Percentiles rank a stretch among this genome's conserved stretches.
Evolutionary conservation across 2,113 vertebrate genomes (phyloP).

Genomic region (Penelope pileata): DNA sequence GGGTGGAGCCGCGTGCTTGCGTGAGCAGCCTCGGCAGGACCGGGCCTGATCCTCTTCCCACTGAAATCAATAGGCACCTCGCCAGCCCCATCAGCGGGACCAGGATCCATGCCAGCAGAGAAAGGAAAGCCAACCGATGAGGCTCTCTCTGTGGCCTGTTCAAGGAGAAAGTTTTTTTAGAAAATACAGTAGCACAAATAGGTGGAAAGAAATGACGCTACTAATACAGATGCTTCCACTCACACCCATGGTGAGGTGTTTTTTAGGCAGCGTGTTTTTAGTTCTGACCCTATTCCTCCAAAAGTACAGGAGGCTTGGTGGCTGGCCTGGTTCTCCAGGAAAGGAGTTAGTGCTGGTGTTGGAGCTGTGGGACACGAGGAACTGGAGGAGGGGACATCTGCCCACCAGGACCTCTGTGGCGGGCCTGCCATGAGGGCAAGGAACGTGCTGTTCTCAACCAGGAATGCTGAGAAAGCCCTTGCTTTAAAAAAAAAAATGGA

Average conservation of each 20-base stretch:
- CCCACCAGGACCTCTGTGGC: neutral
- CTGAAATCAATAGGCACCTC: neutral
- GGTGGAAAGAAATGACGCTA: neutral
- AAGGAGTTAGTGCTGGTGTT: neutral
- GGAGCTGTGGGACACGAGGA: neutral
- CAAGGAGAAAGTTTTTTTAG: neutral
- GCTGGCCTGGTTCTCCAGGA: neutral
- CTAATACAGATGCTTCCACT: neutral
- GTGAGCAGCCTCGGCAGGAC: constrained; percentile 68
- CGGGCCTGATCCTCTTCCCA: constrained; percentile 40
- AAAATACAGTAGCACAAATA: neutral
- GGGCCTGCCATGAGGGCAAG: neutral
- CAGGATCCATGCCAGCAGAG: constrained; percentile 14
- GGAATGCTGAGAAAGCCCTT: neutral
- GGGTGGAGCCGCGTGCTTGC: constrained; percentile 45
- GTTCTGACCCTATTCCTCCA: neutral
- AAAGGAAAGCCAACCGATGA: neutral
- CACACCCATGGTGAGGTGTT: neutral
- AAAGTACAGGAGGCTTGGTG: neutral
- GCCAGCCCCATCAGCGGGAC: neutral
- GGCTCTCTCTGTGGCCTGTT: neutral
- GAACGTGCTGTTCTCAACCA: neutral
- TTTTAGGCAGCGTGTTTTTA: neutral
- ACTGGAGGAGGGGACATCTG: neutral
- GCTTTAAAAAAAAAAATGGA: constrained; percentile 13